Conservation (phyloP, 1,140 invertebrate species). For the Camponotus pennsylvanicus region DNA sequence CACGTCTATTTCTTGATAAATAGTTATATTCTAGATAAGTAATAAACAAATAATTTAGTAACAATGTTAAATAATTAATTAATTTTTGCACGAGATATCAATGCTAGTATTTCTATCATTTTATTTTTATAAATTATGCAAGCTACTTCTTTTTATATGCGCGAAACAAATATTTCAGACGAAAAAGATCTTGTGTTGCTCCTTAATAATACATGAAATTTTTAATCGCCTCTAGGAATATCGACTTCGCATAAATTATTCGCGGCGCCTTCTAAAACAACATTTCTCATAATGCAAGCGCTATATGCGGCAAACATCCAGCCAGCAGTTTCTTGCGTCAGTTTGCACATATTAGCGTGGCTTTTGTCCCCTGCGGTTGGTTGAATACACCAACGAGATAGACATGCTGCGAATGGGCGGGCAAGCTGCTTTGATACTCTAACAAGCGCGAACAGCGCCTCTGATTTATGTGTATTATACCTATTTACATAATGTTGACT, state of each 20-base stretch:
- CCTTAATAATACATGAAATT: not conserved
- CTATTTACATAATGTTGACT: conserved; percentile 56
- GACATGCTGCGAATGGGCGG: conserved; percentile 69
- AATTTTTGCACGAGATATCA: conserved; percentile 22
- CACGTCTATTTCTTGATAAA: conserved; percentile 11
- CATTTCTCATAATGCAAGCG: conserved; percentile 65
- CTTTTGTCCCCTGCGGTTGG: conserved; percentile 67
- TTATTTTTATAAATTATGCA: conserved; percentile 9
- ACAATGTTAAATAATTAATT: conserved; percentile 25
- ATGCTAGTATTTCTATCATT: not conserved
- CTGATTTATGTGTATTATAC: conserved; percentile 60
- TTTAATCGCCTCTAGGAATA: not conserved
- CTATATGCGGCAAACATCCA: conserved; percentile 61
- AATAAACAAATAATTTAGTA: conserved; percentile 8
- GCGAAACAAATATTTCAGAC: not conserved
- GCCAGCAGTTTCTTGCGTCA: conserved; percentile 60
- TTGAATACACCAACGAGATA: conserved; percentile 71
- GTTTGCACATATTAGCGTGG: conserved; percentile 70
- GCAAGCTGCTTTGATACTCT: conserved; percentile 59
- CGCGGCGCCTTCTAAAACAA: conserved; percentile 27
- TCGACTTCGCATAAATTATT: not conserved
- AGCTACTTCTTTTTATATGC: not conserved
- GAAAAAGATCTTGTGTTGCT: not conserved
- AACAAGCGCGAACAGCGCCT: conserved; percentile 64
- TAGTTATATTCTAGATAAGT: not conserved